These are phyloP conservation scores for Diaphora mendica DNA, from an alignment of 2,888 invertebrate genomes.

Conservation along the genomic window DNA sequence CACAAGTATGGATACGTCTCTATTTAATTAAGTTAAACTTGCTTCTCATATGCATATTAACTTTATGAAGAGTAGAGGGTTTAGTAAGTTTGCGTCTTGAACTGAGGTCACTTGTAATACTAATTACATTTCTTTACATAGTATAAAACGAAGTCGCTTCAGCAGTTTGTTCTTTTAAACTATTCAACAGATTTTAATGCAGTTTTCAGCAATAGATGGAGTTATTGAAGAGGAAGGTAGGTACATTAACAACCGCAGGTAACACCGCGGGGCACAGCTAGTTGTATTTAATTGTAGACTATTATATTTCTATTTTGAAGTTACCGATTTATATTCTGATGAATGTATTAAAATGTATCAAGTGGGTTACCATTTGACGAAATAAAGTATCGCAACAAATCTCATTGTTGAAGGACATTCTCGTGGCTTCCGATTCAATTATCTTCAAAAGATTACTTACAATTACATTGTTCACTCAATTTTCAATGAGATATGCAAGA, in stretches of 20 bases:
- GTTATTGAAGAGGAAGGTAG: too few species aligned
- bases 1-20: conserved; percentile 25
- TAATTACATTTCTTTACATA: neutral
- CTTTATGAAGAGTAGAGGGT: conserved; percentile 42
- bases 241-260: too few species aligned
- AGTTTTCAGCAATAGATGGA: too few species aligned
- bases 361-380: neutral
- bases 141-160: neutral
- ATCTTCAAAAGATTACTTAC: conserved; percentile 1
- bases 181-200: too few species aligned
- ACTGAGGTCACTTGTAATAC: conserved; percentile 18
- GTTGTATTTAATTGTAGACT: neutral
- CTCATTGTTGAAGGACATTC: neutral
- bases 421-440: neutral
- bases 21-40: conserved; percentile 44
- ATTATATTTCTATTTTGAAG: too few species aligned
- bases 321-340: too few species aligned
- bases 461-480: neutral
- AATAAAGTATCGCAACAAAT: neutral
- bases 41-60: conserved; percentile 47
- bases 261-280: too few species aligned
- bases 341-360: neutral
- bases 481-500: neutral
- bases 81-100: conserved; percentile 33
- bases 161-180: too few species aligned